Evolutionary conservation across 2,888 invertebrate genomes (phyloP).

Genomic region (Bhutanitis thaidina): DNA sequence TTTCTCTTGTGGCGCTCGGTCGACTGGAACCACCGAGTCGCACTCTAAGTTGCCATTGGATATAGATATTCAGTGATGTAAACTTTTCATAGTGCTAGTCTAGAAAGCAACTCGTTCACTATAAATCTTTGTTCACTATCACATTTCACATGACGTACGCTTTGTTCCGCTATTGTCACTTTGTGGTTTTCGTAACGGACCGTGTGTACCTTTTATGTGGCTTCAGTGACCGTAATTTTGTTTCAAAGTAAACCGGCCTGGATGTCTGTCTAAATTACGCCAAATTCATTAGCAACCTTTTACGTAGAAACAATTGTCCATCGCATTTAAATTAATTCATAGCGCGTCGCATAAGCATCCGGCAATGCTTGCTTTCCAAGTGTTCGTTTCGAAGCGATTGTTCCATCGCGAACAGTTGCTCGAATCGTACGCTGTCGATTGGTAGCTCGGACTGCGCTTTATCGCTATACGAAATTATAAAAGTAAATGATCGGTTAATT

Average conservation of each 20-base stretch:
- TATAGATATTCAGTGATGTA: constrained; percentile 66
- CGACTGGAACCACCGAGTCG: constrained; percentile 48
- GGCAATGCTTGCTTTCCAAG: constrained; percentile 72
- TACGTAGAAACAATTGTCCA: constrained; percentile 67
- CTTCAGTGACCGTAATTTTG: constrained; percentile 34
- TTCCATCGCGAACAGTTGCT: constrained; percentile 66
- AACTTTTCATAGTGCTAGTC: constrained; percentile 45
- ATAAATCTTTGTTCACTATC: constrained; percentile 10
- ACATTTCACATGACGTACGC: constrained; percentile 22
- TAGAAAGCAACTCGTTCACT: constrained; percentile 10
- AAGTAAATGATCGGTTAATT: constrained; percentile 56
- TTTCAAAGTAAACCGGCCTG: constrained; percentile 31
- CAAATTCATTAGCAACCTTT: constrained; percentile 53
- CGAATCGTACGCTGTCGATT: constrained; percentile 59
- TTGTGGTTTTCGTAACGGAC: constrained; percentile 16
- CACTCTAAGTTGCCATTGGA: constrained; percentile 67
- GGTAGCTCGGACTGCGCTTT: constrained; percentile 52
- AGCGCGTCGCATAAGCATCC: constrained; percentile 70
- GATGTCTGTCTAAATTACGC: constrained; percentile 40
- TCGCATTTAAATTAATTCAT: constrained; percentile 69
- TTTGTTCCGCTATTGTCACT: constrained; percentile 14
- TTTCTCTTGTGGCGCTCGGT: constrained; percentile 64
- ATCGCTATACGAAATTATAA: constrained; percentile 52
- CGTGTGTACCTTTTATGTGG: constrained; percentile 24
- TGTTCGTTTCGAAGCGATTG: constrained; percentile 66